Base-by-base conservation (phyloP, 2,797 vertebrate genomes). In the Neomorphus geoffroyi region DNA sequence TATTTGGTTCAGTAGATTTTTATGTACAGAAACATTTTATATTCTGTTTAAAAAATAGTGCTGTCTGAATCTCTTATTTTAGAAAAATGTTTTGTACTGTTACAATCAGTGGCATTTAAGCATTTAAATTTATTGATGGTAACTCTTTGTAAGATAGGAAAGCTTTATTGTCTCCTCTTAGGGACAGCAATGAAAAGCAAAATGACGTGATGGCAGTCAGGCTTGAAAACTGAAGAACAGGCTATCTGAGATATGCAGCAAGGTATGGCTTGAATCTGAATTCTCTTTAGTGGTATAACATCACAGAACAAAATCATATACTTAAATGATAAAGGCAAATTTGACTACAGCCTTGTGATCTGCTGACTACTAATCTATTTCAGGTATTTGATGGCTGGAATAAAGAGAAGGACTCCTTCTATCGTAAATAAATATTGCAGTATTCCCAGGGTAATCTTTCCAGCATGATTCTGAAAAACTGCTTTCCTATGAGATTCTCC, bases 241-340 rank as follows among this genome's bases (percentile, higher is more conserved):
- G 13, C 64, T 45, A 4, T 58, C 56, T 92, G 46, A 80, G 41
- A 45, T 48, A 45, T 11, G 41, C 53, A 86, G 50, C n/a, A 90
- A 88, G 72, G 21, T 94, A 61, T 84, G 54, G 72, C 85, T 94
- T 69, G 48, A 69, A 86, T 79, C 30, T 84, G 39, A 92, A 90
- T 90, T 93, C n/a, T 45, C 43, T 79, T 96, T 26, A 66, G 45
- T 69, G 43, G 14, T 64, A 58, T 54, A 90, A 75, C n/a, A 56
- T 54, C 93, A 54, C 57, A 37, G 90, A 91, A 64, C 46, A 56
- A 62, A 58, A 84, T 70, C 35, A 30, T 81, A 58, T 66, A 60
- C 80, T 93, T 81, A 72, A 74, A 84, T 56, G 60, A 91, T 94
- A 84, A 92, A 94, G 93, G 58, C 28, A 92, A 81, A 94, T 88